These are phyloP conservation scores for Hepsetus odoe DNA, from an alignment of 2,113 vertebrate species.

Conservation along the genomic window DNA sequence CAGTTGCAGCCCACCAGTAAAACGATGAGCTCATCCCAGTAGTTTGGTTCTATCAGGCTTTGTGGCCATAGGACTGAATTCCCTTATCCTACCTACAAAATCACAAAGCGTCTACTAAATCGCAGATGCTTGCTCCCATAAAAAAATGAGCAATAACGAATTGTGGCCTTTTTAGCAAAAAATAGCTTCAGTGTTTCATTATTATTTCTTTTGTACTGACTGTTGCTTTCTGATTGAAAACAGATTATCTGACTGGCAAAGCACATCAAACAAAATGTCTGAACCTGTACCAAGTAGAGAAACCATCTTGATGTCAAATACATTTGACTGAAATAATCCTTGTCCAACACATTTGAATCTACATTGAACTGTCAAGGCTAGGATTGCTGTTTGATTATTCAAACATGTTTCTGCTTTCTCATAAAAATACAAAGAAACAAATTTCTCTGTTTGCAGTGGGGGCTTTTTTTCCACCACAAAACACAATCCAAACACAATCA, in stretches of 20 bases:
- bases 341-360: slow-evolving; percentile 16
- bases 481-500: slow-evolving; percentile 34
- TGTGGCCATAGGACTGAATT: slow-evolving; percentile 46
- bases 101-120: slow-evolving; percentile 39
- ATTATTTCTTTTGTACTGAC: slow-evolving; percentile 27
- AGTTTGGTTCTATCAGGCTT: slow-evolving; percentile 49
- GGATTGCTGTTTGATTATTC: neutral
- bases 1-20: slow-evolving; percentile 57
- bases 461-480: neutral
- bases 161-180: slow-evolving; percentile 39
- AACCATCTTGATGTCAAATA: slow-evolving; percentile 29
- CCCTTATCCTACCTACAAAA: slow-evolving; percentile 34
- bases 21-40: slow-evolving; percentile 57
- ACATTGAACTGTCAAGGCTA: slow-evolving; percentile 4
- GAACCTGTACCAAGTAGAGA: slow-evolving; percentile 32
- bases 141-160: slow-evolving; percentile 33
- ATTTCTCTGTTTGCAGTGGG: slow-evolving; percentile 57
- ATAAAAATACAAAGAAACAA: neutral
- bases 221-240: slow-evolving; percentile 36
- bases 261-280: slow-evolving; percentile 58
- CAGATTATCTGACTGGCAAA: slow-evolving; percentile 47
- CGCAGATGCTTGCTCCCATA: slow-evolving; percentile 48
- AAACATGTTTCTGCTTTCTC: neutral
- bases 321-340: no score
- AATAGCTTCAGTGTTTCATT: slow-evolving; percentile 39